Evolutionary conservation across 2,888 invertebrate genomes (phyloP).

Genomic region (Sarcophaga caerulescens): DNA sequence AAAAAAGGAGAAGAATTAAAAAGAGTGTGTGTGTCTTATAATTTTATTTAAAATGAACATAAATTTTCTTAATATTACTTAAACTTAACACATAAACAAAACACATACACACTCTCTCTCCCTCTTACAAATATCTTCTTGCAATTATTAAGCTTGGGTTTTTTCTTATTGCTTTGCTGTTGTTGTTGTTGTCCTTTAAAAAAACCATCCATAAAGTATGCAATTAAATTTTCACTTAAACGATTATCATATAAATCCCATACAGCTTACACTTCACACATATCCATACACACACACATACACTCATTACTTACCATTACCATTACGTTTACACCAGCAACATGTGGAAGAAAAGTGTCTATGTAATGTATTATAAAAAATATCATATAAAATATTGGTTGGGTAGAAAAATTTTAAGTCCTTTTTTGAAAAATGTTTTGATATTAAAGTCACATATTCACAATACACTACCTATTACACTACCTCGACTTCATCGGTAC

Average conservation of each 20-base stretch:
- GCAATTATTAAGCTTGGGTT: slow-evolving; percentile 44
- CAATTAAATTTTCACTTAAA: slow-evolving; percentile 81
- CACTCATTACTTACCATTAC: slow-evolving; percentile 16
- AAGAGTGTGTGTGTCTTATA: slow-evolving; percentile 11
- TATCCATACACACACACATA: slow-evolving; percentile 1
- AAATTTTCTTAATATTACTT: slow-evolving; percentile 76
- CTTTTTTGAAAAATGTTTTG: background rate
- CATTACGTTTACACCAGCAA: slow-evolving; percentile 42
- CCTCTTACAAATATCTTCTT: background rate
- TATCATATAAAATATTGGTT: background rate
- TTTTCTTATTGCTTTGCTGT: background rate
- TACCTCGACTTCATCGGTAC: no score
- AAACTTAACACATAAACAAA: slow-evolving; percentile 44
- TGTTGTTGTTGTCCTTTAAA: background rate
- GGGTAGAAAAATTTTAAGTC: background rate
- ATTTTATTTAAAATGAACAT: slow-evolving; percentile 78
- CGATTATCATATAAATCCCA: slow-evolving; percentile 80
- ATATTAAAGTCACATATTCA: background rate
- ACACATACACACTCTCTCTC: slow-evolving; percentile 19
- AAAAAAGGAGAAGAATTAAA: background rate
- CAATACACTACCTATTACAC: no score
- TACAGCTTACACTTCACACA: slow-evolving; percentile 57
- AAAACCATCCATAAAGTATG: slow-evolving; percentile 79
- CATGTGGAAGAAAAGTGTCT: slow-evolving; percentile 48
- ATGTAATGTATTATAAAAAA: background rate